Conservation (phyloP, 2,888 invertebrate genomes). For the Leucophenga maculata region DNA sequence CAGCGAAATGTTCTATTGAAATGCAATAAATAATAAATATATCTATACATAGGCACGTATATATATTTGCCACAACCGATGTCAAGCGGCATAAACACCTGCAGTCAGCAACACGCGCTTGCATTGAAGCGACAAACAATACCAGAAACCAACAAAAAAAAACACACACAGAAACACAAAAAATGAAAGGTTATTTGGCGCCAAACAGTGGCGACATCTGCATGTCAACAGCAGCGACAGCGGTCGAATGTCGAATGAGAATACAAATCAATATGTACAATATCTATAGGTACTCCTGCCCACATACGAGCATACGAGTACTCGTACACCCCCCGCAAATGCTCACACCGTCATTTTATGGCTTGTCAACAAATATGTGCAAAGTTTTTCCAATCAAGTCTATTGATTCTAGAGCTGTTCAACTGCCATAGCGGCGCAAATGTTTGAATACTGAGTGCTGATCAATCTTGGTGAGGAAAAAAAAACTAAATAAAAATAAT, state of each 20-base stretch:
- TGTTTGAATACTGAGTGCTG: too few relatives aligned
- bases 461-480: too few relatives aligned
- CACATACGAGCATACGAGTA: too few relatives aligned
- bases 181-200: slow-evolving; percentile 7
- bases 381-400: too few relatives aligned
- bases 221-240: slow-evolving; percentile 31
- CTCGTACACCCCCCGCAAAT: neutral
- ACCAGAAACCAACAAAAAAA: neutral
- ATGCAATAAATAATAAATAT: slow-evolving; percentile 8
- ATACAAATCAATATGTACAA: too few relatives aligned
- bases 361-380: too few relatives aligned
- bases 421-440: too few relatives aligned
- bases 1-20: slow-evolving; percentile 5
- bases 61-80: neutral
- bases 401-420: too few relatives aligned
- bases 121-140: too few relatives aligned
- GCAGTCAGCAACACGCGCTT: neutral
- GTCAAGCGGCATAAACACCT: slow-evolving; percentile 8
- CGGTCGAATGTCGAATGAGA: neutral
- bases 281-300: too few relatives aligned
- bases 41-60: too few relatives aligned
- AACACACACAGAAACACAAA: neutral
- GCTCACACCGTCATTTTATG: neutral
- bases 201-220: slow-evolving; percentile 22
- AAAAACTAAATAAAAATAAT: too few relatives aligned